Evolutionary conservation across 2,888 invertebrate genomes (phyloP), one percentile per base, ranked within the genome.

Genomic region (Lymantria monacha): DNA sequence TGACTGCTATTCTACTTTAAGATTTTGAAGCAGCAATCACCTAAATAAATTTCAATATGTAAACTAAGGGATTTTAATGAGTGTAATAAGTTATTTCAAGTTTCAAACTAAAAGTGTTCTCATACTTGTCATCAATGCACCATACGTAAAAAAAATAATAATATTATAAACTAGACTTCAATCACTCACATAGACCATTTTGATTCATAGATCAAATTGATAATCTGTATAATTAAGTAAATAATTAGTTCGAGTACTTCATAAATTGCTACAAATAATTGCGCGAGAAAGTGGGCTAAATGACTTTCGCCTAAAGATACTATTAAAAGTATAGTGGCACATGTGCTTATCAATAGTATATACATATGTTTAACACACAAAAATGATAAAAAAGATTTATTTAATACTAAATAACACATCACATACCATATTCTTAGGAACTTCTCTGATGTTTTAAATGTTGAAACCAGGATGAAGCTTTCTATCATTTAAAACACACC

Each of bases 381-480:
- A 13, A 51, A 51, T 33, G 14, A 38, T 54, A 55, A 51, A 51
- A 41, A n/a, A 38, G 44, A 46, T 49, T 52, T 41, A 58, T 8
- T 48, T 15, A 42, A 33, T 51, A 61, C 46, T 65, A 60, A 65
- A 71, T 66, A 69, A 57, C 46, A 14, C 41, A 63, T 41, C 48
- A 76, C 79, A 74, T 70, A 79, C 79, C 78, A 46, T 64, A 60
- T 61, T 51, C 50, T 65, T 63, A 63, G 62, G 70, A 41, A 57
- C 53, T 55, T 48, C 42, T 42, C 48, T 51, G 58, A 63, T 67
- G 74, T 8, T 72, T 65, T 68, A 42, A 37, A 55, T 53, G 57
- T 49, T 66, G 49, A 58, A 63, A 67, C 62, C 72, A 70, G 73
- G 73, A 70, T 71, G 61, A 61, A 50, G 51, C 62, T 58, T 55